phyloP scores from a whole-genome alignment of 2,888 invertebrate species.

The Pristionchus arcanus region DNA sequence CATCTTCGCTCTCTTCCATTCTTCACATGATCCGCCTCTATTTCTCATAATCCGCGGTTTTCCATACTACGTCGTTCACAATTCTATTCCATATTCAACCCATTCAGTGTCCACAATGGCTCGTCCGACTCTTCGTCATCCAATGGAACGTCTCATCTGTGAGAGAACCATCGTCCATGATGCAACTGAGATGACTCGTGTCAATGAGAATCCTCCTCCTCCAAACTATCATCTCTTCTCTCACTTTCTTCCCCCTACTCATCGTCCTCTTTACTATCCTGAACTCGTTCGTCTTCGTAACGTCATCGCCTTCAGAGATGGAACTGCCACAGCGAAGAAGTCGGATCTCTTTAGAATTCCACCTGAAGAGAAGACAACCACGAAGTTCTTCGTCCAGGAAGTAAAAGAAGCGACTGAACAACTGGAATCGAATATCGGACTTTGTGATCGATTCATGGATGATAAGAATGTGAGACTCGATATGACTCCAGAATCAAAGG shows the following conservation, averaged over 20 bases:
- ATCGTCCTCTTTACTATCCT: neutral
- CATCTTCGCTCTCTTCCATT: no score
- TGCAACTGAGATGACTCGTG: neutral
- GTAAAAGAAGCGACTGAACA: neutral
- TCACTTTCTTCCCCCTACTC: neutral
- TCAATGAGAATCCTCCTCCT: neutral
- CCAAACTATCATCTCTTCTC: neutral
- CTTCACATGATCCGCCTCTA: no score
- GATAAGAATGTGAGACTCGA: neutral
- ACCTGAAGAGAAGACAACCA: neutral
- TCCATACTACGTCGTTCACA: neutral
- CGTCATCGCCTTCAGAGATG: slow-evolving; percentile 3
- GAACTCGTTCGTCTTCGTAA: neutral
- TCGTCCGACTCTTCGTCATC: neutral
- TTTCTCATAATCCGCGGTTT: neutral
- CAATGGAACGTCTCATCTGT: neutral
- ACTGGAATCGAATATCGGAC: neutral
- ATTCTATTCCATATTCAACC: neutral
- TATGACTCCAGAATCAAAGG: neutral
- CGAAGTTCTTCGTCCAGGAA: neutral
- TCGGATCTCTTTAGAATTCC: neutral
- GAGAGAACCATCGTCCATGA: neutral
- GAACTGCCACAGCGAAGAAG: neutral
- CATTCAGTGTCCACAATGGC: neutral
- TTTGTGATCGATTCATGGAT: neutral